phyloP scores from a whole-genome alignment of 2,113 vertebrate species.

The Ictalurus furcatus region DNA sequence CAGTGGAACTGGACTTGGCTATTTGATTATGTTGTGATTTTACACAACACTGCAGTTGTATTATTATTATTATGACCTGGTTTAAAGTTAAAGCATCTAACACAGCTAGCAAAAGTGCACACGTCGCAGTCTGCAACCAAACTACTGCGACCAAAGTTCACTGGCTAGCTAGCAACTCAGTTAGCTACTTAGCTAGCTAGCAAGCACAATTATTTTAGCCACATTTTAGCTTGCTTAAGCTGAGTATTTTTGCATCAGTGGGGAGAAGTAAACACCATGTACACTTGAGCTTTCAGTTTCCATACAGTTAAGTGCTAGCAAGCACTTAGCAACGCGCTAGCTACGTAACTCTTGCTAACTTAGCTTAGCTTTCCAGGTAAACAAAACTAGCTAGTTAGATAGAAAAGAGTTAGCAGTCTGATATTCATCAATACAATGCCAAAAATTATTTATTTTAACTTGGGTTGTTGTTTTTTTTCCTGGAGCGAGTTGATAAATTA shows the following conservation, averaged over 20 bases:
- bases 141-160: constrained; percentile 23
- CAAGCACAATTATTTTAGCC: neutral
- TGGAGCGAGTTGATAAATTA: neutral
- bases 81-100: neutral
- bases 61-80: too few relatives aligned
- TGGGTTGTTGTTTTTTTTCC: neutral
- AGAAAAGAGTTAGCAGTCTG: neutral
- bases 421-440: neutral
- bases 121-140: neutral
- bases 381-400: neutral
- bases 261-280: neutral
- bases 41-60: neutral
- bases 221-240: too few relatives aligned
- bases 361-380: neutral
- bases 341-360: neutral
- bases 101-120: neutral
- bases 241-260: too few relatives aligned
- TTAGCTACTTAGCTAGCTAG: neutral
- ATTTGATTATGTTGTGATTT: neutral
- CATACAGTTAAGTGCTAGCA: neutral
- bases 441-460: neutral
- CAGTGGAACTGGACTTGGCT: neutral
- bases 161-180: neutral
- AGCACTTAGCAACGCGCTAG: neutral
- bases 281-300: neutral